Percentiles rank a stretch among this genome's conserved stretches.
Conservation (phyloP, 1,140 invertebrate species). For the Amphibalanus amphitrite region DNA sequence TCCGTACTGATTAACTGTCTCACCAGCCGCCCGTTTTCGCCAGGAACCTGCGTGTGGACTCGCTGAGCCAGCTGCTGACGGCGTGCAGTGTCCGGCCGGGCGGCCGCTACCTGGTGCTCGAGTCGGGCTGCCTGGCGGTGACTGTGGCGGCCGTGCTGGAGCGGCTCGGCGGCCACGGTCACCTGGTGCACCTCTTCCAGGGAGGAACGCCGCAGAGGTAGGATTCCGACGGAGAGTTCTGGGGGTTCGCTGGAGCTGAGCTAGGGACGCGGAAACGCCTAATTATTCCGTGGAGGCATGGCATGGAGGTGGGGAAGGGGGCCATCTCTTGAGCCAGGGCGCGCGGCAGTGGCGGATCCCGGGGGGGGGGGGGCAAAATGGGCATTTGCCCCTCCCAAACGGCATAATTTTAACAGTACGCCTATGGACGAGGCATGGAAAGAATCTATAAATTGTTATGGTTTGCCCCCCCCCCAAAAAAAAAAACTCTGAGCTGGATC, state of each 20-base stretch:
- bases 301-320: conserved; percentile 15
- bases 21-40: conserved; percentile 11
- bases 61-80: conserved; percentile 66
- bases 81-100: conserved; percentile 57
- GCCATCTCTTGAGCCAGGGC: conserved; percentile 17
- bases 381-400: no score
- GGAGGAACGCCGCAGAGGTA: conserved; percentile 56
- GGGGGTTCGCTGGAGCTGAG: conserved; percentile 4
- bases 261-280: conserved; percentile 12
- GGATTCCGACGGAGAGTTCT: not conserved
- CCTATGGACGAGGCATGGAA: no score
- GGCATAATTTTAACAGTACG: no score
- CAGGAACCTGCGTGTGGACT: conserved; percentile 55
- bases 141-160: conserved; percentile 58
- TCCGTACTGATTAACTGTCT: no score
- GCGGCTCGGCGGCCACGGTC: conserved; percentile 42
- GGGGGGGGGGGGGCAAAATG: no score
- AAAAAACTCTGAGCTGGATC: no score
- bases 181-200: conserved; percentile 52
- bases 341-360: no score
- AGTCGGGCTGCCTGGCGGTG: conserved; percentile 66
- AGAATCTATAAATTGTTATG: no score
- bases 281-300: conserved; percentile 11
- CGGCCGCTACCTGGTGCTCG: conserved; percentile 65
- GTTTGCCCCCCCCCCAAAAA: no score